Conservation (phyloP, 2,797 vertebrate genomes). For the Capromys pilorides region DNA sequence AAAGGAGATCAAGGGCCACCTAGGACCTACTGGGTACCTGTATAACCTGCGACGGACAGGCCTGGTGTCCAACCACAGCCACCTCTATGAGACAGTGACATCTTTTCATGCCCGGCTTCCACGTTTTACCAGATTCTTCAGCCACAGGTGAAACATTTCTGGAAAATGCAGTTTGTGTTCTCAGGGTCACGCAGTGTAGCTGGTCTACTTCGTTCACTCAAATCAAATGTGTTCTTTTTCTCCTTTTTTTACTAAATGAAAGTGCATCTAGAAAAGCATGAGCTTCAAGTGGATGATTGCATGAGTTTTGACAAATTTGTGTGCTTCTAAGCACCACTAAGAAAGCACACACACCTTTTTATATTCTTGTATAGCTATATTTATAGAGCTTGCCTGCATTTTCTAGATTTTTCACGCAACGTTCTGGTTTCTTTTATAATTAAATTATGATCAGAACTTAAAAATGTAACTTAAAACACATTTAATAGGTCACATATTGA, state of each 20-base stretch:
- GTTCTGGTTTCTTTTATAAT: background rate
- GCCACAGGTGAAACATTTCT: background rate
- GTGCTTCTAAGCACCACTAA: background rate
- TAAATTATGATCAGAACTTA: slow-evolving; percentile 12
- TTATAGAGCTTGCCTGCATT: background rate
- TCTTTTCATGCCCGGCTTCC: background rate
- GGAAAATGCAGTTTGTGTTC: background rate
- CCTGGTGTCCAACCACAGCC: background rate
- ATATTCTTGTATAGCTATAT: background rate
- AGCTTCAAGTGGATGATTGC: background rate
- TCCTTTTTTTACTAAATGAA: background rate
- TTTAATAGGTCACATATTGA: background rate
- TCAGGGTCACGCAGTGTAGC: background rate
- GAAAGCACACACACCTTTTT: background rate
- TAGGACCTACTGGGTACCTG: background rate
- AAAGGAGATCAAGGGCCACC: background rate
- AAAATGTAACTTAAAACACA: slow-evolving; percentile 41
- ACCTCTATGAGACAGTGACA: background rate
- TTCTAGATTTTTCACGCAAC: slow-evolving; percentile 10
- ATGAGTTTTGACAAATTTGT: background rate
- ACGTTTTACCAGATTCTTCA: background rate
- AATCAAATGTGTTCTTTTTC: background rate
- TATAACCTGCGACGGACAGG: background rate
- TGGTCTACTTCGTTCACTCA: background rate
- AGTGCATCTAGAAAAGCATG: background rate